Evolutionary conservation across 2,113 vertebrate species (phyloP), one percentile per base, ranked within the genome.

Genomic region (Hippocampus abdominalis): DNA sequence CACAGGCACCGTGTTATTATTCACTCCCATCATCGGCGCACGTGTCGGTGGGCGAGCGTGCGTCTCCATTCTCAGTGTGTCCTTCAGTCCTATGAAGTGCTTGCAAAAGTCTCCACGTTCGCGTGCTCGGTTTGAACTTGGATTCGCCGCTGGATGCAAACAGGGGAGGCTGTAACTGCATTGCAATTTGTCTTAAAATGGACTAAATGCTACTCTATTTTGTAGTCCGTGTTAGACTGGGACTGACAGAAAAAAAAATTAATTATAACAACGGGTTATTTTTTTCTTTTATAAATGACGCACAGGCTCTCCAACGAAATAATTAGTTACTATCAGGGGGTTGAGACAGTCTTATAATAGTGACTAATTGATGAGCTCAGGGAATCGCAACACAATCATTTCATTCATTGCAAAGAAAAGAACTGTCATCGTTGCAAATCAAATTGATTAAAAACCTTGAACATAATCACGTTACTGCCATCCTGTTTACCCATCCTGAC

Each of bases 1-100:
- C 61, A 10, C 70, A 70, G 67, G 64, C 54, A 51, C 62, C 64
- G 13, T 21, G 13, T 69, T 69, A 69, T 70, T 73, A 74, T 74
- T 77, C 70, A 66, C 68, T 64, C 21, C 16, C 68, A 54, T 72
- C 59, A n/a, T 78, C 67, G 32, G 32, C 57, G 12, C n/a, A 4
- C 29, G 29, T 32, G 3, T 4, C 4, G 0, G 3, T 32, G 29
- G 29, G 21, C 2, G 42, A 64, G 51, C 16, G 20, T 63, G 64
- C 44, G 10, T 11, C 2, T 11, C 2, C 9, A 11, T 12, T 10
- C 10, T 11, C 8, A 1, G 59, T 59, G 69, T 62, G 27, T 71
- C 11, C 68, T 57, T 62, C 21, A 48, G 67, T 13, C 53, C 57
- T 1, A 15, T 32, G 29, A 32, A 15, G 62, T n/a, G 18, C 62